Evolutionary conservation across 2,888 invertebrate species (phyloP).

Genomic region (Coelopa pilipes): DNA sequence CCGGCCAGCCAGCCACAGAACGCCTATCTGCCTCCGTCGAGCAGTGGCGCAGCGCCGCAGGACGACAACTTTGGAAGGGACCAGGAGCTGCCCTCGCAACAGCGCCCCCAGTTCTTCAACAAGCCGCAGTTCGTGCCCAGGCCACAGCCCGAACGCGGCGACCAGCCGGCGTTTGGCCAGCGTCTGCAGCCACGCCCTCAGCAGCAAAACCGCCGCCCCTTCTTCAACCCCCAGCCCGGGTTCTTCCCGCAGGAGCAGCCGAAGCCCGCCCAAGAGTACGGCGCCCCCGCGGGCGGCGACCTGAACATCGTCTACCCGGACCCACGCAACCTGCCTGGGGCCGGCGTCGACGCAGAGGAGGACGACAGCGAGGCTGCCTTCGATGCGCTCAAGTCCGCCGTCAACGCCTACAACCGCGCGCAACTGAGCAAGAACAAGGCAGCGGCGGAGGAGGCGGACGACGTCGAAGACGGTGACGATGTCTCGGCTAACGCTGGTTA

Average conservation of each 20-base stretch:
- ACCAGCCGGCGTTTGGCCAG: conserved; percentile 28
- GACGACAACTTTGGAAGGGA: conserved; percentile 36
- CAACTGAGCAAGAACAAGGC: neutral
- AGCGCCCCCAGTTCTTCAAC: conserved; percentile 43
- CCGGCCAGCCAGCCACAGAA: conserved; percentile 47
- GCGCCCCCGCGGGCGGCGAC: conserved; percentile 46
- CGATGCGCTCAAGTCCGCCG: conserved; percentile 47
- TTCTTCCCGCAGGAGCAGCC: too few relatives aligned
- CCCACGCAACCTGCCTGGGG: conserved; percentile 35
- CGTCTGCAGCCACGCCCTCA: conserved; percentile 26
- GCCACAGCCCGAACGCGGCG: conserved; percentile 23
- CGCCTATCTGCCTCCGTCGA: conserved; percentile 52
- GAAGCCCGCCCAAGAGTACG: conserved; percentile 51
- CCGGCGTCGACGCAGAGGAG: conserved; percentile 36
- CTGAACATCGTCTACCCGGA: conserved; percentile 53
- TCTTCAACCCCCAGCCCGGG: conserved; percentile 18
- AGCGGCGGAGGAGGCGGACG: conserved; percentile 26
- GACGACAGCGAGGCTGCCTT: conserved; percentile 44
- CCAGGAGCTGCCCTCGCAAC: conserved; percentile 41
- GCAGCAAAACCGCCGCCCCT: conserved; percentile 38
- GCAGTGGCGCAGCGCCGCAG: neutral
- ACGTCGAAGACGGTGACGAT: conserved; percentile 18
- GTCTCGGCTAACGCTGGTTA: conserved; percentile 7
- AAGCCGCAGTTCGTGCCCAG: conserved; percentile 36
- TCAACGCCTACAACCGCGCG: conserved; percentile 46